These are phyloP conservation scores for Carollia perspicillata DNA, from an alignment of 2,113 vertebrate genomes.

Conservation along the genomic window DNA sequence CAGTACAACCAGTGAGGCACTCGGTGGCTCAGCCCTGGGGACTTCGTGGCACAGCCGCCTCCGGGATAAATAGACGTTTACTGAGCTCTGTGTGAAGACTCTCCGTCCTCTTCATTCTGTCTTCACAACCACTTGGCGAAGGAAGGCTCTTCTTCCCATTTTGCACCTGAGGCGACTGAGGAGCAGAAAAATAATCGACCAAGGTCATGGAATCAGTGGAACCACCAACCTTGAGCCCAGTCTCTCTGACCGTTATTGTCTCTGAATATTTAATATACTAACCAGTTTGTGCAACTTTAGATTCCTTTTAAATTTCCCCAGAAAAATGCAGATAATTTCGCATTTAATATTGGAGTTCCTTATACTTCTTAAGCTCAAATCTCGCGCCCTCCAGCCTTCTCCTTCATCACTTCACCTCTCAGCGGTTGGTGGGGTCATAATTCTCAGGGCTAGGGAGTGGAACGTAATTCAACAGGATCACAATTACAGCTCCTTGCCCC, in stretches of 20 bases:
- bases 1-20: constrained; percentile 73
- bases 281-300: background rate
- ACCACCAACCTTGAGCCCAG: background rate
- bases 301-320: background rate
- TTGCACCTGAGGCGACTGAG: background rate
- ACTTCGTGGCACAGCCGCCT: no score
- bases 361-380: background rate
- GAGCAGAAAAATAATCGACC: background rate
- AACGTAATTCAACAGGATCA: background rate
- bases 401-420: background rate
- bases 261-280: background rate
- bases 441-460: background rate
- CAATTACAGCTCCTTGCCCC: background rate
- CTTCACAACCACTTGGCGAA: background rate
- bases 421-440: background rate
- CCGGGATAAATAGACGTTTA: background rate
- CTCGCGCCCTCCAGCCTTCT: no score
- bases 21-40: background rate
- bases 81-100: background rate
- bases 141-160: background rate
- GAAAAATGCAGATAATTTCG: background rate
- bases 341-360: background rate
- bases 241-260: background rate
- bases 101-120: background rate
- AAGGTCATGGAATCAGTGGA: background rate